Evolutionary conservation across 2,888 invertebrate genomes (phyloP), one percentile per base, ranked within the genome.

Genomic region (Eucriotettix oculatus): DNA sequence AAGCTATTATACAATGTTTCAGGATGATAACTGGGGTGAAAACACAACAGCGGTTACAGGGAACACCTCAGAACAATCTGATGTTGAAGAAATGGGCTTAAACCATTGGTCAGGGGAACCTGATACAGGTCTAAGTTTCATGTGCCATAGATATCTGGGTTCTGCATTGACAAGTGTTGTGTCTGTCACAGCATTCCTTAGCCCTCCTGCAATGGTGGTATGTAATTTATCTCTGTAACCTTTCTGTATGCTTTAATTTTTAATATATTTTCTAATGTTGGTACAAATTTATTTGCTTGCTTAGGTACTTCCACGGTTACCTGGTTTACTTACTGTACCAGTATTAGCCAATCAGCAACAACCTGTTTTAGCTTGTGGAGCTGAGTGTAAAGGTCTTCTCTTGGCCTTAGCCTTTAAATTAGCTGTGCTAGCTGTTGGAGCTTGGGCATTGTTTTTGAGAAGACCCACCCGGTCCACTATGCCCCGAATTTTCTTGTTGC

Each of bases 11-110:
- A n/a, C 48, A n/a, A 48, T n/a, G 48, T 29, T 61, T 62, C 89
- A 95, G 76, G 97, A 97, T 75, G 97, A 97, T 70, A 95, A 95
- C 73, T 97, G 97, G 97, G 95, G 93, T n/a, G 97, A 97, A 73
- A 96, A 93, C 69, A 96, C 96, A 0, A 97, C 97, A 0, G 96
- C 95, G 1, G 87, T 97, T 43, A 97, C 97, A 0, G 96, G 95
- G 11, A 95, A 95, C 69, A 96, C 96, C 1, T 95, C 93, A 0
- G 97, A 96, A 71, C 92, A 93, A 68, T 96, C 93, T 7, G 90
- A 91, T 67, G 95, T 94, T 0, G 87, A 92, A 72, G 94, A 95
- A 72, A 94, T 94, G 72, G 84, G 90, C 7, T 40, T 41, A n/a
- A 59, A 59, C n/a, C 86, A 87, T 68, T 90, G 89, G 85, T 66